Evolutionary conservation across 2,113 vertebrate genomes (phyloP), one percentile per base, ranked within the genome.

Genomic region (Maccullochella peelii): DNA sequence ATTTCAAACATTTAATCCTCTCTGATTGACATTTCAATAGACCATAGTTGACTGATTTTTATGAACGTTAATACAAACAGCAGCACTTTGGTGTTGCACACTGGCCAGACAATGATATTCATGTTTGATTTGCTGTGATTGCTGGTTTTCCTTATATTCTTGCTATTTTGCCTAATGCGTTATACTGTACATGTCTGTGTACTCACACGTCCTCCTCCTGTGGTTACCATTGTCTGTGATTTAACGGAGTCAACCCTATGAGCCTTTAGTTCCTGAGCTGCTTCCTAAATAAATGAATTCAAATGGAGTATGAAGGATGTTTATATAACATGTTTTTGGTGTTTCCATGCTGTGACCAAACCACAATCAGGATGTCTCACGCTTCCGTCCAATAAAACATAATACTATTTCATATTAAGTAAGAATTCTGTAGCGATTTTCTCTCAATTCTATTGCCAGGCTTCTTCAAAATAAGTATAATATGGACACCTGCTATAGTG

Each of bases 401-500:
- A 83, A 86, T 82, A 74, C 38, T 40, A 44, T 76, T 75, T 90
- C 57, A 82, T 66, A 80, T 86, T 81, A 78, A 88, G 77, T 44
- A 55, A 49, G 85, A 78, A 75, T 69, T 73, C 76, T 70, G 5
- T 85, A 75, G 73, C 36, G 20, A 66, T 85, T 86, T 88, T 86
- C 36, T 79, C 49, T 65, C 59, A 65, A 3, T 78, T 65, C 66
- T 59, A 49, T 62, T 77, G 79, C 88, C 67, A 86, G 84, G 27
- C 58, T 62, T 78, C 82, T 82, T 87, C 73, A 81, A 86, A 88
- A 89, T 63, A 83, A 83, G 85, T 55, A 82, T 80, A 82, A 86
- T 75, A 79, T 36, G 74, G 71, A 90, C 87, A 91, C 90, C 91
- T 94, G 93, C 57, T 91, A 84, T 67, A 87, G 86, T 44, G 79